Evolutionary conservation across 2,888 invertebrate genomes (phyloP), one percentile per base, ranked within the genome.

Genomic region (Diaprepes abbreviatus): DNA sequence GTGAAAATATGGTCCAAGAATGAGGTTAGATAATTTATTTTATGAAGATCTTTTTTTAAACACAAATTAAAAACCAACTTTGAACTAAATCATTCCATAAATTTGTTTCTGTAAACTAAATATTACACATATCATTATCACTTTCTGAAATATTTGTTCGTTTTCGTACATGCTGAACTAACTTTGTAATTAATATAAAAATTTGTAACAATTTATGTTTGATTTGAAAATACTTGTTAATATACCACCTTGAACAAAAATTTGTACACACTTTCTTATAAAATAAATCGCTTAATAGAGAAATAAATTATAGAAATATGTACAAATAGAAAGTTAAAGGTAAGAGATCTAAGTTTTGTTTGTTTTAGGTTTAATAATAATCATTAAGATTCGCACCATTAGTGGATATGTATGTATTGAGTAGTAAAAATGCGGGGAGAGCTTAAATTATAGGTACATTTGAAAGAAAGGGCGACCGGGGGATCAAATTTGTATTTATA

Each of bases 351-450:
- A 59, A 45, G 45, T 31, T 66, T 43, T 33, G n/a, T 60, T 58
- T 43, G 10, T 45, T 48, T 40, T 43, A 48, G 38, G 52, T 60
- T 68, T 72, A 65, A 45, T 66, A 66, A 62, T 52, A 59, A 52
- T 65, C 36, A 66, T 71, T 71, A 54, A 72, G 67, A 72, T 66
- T 58, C 64, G 83, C 83, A 83, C 83, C 83, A 82, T 83, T 76
- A 74, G 77, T 80, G 83, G 83, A 83, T 83, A 83, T 83, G 83
- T 83, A 70, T 52, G 55, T 69, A 48, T 82, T 81, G 79, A 82
- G 82, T 83, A 79, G 75, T 79, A 77, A 75, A 66, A 75, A 78
- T 75, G 76, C 75, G 74, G 80, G 81, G 79, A 76, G 78, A 81
- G 80, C 80, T 76, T 79, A 77, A 77, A 75, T 68, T 50, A 68